Conservation (phyloP, 2,113 vertebrate species). For the Calonectris borealis region DNA sequence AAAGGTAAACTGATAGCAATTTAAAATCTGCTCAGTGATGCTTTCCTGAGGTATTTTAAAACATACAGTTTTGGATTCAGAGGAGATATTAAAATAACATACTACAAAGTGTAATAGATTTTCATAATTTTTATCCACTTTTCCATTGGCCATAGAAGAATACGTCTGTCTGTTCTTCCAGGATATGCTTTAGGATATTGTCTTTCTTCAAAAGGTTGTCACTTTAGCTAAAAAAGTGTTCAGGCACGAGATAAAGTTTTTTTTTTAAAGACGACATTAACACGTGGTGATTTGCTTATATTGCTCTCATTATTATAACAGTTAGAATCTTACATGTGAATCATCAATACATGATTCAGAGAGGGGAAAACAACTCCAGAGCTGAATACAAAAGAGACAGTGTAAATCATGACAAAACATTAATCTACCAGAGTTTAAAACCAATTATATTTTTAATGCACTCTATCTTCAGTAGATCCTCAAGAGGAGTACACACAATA, state of each 20-base stretch:
- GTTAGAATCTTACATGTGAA: not conserved
- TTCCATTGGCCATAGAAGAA: not conserved
- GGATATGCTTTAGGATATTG: not conserved
- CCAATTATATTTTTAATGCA: conserved; percentile 70
- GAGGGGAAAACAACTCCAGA: conserved; percentile 43
- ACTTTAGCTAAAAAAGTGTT: not conserved
- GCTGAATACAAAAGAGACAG: conserved; percentile 53
- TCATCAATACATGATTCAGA: conserved; percentile 11
- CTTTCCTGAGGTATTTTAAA: conserved; percentile 11
- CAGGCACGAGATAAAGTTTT: not conserved
- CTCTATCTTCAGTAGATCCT: conserved; percentile 41
- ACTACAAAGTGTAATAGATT: not conserved
- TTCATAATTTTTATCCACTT: not conserved
- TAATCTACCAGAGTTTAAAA: conserved; percentile 68
- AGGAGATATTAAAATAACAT: not conserved
- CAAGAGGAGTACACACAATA: conserved; percentile 46
- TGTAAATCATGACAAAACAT: conserved; percentile 55
- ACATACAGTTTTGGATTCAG: not conserved
- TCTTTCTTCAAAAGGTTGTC: not conserved
- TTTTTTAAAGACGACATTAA: not conserved
- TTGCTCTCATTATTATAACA: not conserved
- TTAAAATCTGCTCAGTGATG: not conserved
- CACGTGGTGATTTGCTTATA: not conserved
- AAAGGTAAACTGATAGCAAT: conserved; percentile 1
- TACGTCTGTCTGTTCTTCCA: not conserved